These are phyloP conservation scores for Chaunax sp. DNA, from an alignment of 2,797 vertebrate genomes.

Conservation along the genomic window DNA sequence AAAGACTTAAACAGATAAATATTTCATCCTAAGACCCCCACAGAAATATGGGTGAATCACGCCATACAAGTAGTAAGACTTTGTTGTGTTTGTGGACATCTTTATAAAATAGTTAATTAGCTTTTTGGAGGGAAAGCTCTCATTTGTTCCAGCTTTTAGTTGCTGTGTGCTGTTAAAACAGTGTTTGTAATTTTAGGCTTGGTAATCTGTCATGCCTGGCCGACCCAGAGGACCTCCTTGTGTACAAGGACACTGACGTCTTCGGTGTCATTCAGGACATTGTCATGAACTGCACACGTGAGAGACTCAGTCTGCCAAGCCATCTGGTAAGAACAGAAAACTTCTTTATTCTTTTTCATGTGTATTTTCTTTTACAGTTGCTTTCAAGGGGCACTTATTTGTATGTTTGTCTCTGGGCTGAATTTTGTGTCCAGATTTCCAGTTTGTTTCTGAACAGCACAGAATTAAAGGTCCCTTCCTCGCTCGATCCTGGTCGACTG, in stretches of 20 bases:
- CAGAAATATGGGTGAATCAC: too few species aligned
- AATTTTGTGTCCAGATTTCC: slow-evolving; percentile 70
- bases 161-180: slow-evolving; percentile 12
- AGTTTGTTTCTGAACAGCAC: slow-evolving; percentile 68
- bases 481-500: slow-evolving; percentile 65
- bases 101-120: background rate
- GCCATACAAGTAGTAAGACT: too few species aligned
- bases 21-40: too few species aligned
- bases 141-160: background rate
- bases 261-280: slow-evolving; percentile 76
- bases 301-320: slow-evolving; percentile 73
- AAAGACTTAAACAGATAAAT: too few species aligned
- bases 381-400: background rate
- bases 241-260: slow-evolving; percentile 66
- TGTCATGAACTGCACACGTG: slow-evolving; percentile 71
- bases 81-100: background rate
- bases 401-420: background rate
- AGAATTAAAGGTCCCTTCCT: slow-evolving; percentile 65
- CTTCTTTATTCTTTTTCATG: background rate
- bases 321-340: slow-evolving; percentile 69
- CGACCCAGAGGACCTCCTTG: slow-evolving; percentile 72
- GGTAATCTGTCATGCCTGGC: slow-evolving; percentile 79
- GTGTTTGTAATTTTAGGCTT: slow-evolving; percentile 69
- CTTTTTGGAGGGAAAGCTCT: background rate
- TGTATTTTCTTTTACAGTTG: too few species aligned